These are phyloP conservation scores for Paracyclopina nana DNA, from an alignment of 1,140 invertebrate genomes.

Conservation along the genomic window DNA sequence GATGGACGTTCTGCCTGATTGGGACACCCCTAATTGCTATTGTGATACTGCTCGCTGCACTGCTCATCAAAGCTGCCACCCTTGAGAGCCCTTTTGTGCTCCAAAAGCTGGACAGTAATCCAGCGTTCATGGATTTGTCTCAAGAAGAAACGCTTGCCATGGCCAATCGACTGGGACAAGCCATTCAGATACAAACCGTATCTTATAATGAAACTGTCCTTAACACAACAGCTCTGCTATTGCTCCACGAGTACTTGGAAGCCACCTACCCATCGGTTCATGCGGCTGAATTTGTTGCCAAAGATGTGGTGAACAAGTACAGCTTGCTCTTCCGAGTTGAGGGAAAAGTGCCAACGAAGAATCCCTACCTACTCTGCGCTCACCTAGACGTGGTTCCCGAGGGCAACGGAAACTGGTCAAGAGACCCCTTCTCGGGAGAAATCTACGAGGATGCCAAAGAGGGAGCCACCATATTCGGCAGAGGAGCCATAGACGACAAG, in stretches of 20 bases:
- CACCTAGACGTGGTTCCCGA: constrained; percentile 40
- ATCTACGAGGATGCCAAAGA: constrained; percentile 26
- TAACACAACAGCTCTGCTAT: neutral
- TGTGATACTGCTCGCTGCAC: neutral
- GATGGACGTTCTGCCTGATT: neutral
- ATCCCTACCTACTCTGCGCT: constrained; percentile 33
- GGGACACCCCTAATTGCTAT: neutral
- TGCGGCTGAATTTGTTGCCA: neutral
- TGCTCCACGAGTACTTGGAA: neutral
- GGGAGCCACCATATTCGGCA: constrained; percentile 30
- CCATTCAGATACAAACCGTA: neutral
- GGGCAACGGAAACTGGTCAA: constrained; percentile 28
- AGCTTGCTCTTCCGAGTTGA: constrained; percentile 4
- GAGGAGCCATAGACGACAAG: constrained; percentile 37
- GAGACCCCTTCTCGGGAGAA: constrained; percentile 31
- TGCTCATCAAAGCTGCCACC: neutral
- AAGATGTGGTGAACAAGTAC: neutral
- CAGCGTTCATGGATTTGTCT: neutral
- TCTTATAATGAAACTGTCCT: neutral
- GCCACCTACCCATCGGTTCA: neutral
- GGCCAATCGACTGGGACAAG: neutral
- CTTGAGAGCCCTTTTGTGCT: neutral
- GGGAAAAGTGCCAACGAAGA: constrained; percentile 24
- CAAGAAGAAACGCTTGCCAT: neutral
- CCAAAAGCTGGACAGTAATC: neutral